A percentile compares a stretch with the other conserved stretches of the same genome.
phyloP scores from a whole-genome alignment of 37 sponge, comb jelly and placozoan genomes.

The Cliona cf. orientalis region DNA sequence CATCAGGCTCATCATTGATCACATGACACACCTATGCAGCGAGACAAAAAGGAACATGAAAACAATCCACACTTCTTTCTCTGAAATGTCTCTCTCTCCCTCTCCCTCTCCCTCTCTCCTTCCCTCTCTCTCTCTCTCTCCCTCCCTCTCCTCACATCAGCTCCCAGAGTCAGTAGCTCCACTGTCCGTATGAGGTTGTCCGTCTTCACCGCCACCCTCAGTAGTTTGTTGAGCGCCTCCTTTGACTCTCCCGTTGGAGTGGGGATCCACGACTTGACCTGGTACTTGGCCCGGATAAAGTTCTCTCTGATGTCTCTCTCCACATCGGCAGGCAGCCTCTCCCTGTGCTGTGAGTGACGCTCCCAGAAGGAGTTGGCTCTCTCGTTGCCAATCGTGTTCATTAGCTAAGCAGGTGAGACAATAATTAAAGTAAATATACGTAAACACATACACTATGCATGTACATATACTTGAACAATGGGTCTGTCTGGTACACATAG shows the following conservation, averaged over 20 bases:
- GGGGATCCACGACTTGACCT: conserved; percentile 73
- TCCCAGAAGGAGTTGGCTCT: conserved; percentile 80
- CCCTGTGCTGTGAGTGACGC: conserved; percentile 42
- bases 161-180: conserved; percentile 70
- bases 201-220: conserved; percentile 53
- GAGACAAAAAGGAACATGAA: background rate
- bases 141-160: conserved; percentile 59
- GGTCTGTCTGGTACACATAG: background rate
- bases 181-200: conserved; percentile 63
- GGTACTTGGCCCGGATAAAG: conserved; percentile 88
- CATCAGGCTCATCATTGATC: conserved; percentile 11
- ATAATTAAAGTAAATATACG: background rate
- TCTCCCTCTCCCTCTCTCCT: no score
- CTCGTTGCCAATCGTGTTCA: conserved; percentile 73
- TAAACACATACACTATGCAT: background rate
- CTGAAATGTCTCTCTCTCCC: no score
- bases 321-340: conserved; percentile 57
- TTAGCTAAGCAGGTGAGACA: conserved; percentile 44
- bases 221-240: conserved; percentile 52
- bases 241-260: background rate
- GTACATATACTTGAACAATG: background rate
- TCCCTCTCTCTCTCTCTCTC: no score
- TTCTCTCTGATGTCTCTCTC: conserved; percentile 77
- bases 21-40: background rate
- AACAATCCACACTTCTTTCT: background rate